Percentiles rank a stretch among this genome's conserved stretches.
Evolutionary conservation across 2,797 vertebrate species (phyloP).

Genomic region (Austrolebias charrua): DNA sequence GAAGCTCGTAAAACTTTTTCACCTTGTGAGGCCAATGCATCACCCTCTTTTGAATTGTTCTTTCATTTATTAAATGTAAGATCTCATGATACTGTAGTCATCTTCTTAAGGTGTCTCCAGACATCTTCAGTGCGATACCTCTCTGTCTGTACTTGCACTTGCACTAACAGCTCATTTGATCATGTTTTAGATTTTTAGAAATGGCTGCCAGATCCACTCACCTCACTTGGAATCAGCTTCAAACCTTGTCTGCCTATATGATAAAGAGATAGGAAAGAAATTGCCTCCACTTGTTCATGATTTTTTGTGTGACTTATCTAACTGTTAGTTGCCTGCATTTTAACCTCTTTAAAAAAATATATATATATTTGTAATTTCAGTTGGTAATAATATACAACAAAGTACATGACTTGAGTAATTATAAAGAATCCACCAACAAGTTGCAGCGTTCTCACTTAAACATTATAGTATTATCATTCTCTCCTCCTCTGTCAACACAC

Average conservation of each 20-base stretch:
- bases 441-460: conserved; percentile 10
- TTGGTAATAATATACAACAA: not conserved
- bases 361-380: not conserved
- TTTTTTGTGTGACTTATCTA: not conserved
- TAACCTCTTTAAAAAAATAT: not conserved
- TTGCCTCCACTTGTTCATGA: not conserved
- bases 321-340: not conserved
- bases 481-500: conserved; percentile 11
- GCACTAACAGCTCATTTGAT: not conserved
- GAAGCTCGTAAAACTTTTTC: not conserved
- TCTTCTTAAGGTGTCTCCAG: not conserved
- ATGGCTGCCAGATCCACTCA: not conserved
- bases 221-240: not conserved
- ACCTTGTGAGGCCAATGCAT: not conserved
- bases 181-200: not conserved
- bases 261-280: not conserved
- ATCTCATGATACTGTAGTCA: not conserved
- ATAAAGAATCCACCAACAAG: not conserved
- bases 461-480: conserved; percentile 8
- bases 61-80: not conserved
- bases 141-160: not conserved
- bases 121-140: not conserved
- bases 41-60: not conserved
- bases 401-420: not conserved
- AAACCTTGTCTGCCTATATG: not conserved